phyloP scores from a whole-genome alignment of 2,888 invertebrate genomes.

The Amorpha juglandis region DNA sequence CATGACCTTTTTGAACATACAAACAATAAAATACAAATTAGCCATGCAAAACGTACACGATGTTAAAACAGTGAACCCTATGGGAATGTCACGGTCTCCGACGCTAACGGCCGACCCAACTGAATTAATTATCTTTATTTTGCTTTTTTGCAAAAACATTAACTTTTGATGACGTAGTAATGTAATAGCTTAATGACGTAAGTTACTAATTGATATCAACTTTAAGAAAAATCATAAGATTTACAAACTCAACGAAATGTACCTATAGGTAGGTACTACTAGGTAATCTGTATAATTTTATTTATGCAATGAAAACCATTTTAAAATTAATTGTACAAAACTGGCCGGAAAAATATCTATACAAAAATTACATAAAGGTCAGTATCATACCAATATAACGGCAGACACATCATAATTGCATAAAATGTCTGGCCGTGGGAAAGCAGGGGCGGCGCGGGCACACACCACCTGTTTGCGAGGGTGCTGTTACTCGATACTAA shows the following conservation, averaged over 20 bases:
- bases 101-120: neutral
- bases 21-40: neutral
- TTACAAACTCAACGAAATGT: no score
- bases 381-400: neutral
- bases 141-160: neutral
- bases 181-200: no score
- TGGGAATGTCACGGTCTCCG: constrained; percentile 1
- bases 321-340: no score
- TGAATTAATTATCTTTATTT: neutral
- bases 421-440: constrained; percentile 18
- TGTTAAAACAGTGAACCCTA: neutral
- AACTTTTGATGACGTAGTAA: neutral
- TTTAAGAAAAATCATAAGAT: no score
- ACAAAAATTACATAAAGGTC: neutral
- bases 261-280: no score
- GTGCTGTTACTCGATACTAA: constrained; percentile 2
- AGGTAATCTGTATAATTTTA: no score
- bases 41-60: neutral
- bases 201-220: no score
- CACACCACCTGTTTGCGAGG: constrained; percentile 18
- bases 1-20: neutral
- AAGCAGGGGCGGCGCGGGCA: constrained; percentile 15
- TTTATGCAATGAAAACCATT: no score
- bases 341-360: no score
- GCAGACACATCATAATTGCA: constrained; percentile 3